Evolutionary conservation across 2,888 invertebrate species (phyloP), one percentile per base, ranked within the genome.

Genomic region (Epinotia brunnichana): DNA sequence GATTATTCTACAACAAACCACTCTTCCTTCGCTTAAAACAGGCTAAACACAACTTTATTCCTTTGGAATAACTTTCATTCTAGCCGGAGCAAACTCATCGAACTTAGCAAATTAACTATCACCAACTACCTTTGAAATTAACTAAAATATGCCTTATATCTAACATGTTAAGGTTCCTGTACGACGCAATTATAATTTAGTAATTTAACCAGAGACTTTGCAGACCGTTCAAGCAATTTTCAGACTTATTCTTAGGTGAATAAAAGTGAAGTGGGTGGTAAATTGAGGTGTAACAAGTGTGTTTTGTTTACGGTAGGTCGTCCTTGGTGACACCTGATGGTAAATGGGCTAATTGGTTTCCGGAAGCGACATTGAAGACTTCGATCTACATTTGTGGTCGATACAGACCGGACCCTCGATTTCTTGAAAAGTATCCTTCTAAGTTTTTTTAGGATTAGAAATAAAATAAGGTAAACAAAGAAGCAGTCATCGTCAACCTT

Each of bases 241-340:
- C 17, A 56, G 7, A 17, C n/a, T 11, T 61, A 67, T 61, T 10
- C 3, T 2, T 0, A n/a, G 2, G 19, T 0, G 0, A 0, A 59
- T 51, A 63, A 56, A 15, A 19, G 44, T 48, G 41, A 17, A 13
- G 9, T 15, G 13, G 13, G n/a, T n/a, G 10, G 67, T 21, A 54
- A 21, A 2, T 3, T 17, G 9, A 29, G 19, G 48, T 68, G 59
- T 59, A 10, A 17, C 66, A 13, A 59, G 35, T 48, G 17, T 9
- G 67, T 60, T 60, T 61, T 64, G 64, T 70, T 64, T 66, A 57
- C 51, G 19, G 17, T 44, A 44, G 29, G 44, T n/a, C 54, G 54
- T 67, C 71, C 71, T 71, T 71, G 71, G 71, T 24, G 60, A 60
- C 61, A 71, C 67, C 67, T 64, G 62, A 64, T 57, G 44, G 24